These are phyloP conservation scores for Rhaphigaster nebulosa DNA, from an alignment of 2,888 invertebrate genomes.

Conservation along the genomic window DNA sequence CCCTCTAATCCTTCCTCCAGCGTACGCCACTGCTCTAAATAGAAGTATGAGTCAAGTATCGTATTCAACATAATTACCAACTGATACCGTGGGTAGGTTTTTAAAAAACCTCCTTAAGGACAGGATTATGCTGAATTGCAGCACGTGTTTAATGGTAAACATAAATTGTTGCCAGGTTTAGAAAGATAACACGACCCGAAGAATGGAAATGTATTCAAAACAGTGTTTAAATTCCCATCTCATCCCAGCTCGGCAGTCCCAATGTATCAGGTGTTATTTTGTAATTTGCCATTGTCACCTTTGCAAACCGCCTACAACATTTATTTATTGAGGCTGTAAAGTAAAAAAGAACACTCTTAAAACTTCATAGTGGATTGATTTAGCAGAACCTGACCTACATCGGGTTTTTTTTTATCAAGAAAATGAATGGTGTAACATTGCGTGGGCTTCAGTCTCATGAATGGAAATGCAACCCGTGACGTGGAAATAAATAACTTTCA, in stretches of 20 bases:
- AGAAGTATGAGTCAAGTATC: neutral
- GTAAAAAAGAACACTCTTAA: slow-evolving; percentile 39
- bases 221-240: slow-evolving; percentile 32
- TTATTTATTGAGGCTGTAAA: slow-evolving; percentile 30
- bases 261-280: slow-evolving; percentile 48
- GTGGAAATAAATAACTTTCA: slow-evolving; percentile 17
- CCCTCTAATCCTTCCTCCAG: too few relatives aligned
- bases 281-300: slow-evolving; percentile 46
- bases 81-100: neutral
- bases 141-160: slow-evolving; percentile 7
- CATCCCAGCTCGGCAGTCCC: slow-evolving; percentile 30
- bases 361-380: slow-evolving; percentile 50
- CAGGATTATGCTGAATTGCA: neutral
- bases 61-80: neutral
- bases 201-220: slow-evolving; percentile 40
- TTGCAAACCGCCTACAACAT: slow-evolving; percentile 27
- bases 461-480: slow-evolving; percentile 28
- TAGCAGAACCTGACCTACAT: slow-evolving; percentile 52
- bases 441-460: slow-evolving; percentile 49
- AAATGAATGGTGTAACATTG: slow-evolving; percentile 53
- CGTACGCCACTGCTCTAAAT: too few relatives aligned
- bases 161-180: slow-evolving; percentile 10
- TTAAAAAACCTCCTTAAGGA: neutral
- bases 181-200: neutral
- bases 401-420: slow-evolving; percentile 40